Conservation (phyloP, 2,888 invertebrate species). For the Volucella inflata region DNA sequence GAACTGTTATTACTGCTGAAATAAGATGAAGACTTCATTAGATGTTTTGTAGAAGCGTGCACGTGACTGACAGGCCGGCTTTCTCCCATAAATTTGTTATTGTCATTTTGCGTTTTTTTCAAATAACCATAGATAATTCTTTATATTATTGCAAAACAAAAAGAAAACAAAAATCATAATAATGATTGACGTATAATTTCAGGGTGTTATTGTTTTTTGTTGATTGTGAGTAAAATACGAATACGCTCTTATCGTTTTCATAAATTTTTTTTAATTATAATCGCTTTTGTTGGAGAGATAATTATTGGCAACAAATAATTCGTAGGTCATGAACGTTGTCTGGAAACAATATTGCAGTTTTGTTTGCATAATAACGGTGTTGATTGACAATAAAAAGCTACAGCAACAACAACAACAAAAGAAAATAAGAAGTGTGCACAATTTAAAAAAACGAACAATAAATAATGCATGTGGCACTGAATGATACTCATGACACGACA, state of each 20-base stretch:
- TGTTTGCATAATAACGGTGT: constrained; percentile 35
- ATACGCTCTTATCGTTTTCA: constrained; percentile 6
- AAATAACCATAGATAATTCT: not conserved
- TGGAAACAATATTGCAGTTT: constrained; percentile 17
- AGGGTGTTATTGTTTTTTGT: constrained; percentile 38
- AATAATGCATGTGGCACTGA: constrained; percentile 41
- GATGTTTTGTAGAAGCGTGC: constrained; percentile 2
- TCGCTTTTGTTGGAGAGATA: constrained; percentile 12
- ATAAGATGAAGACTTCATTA: not conserved
- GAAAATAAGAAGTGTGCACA: constrained; percentile 10
- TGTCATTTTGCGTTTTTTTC: not conserved
- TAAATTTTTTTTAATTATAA: constrained; percentile 7
- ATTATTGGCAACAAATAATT: constrained; percentile 7
- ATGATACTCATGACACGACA: constrained; percentile 6
- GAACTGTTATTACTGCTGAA: constrained; percentile 27
- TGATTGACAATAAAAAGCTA: not conserved
- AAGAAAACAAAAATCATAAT: not conserved
- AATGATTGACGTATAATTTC: constrained; percentile 37
- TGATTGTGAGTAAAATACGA: constrained; percentile 35
- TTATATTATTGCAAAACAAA: not conserved
- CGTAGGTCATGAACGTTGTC: constrained; percentile 58
- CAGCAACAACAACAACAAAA: not conserved
- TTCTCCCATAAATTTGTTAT: constrained; percentile 38
- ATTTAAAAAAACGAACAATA: not conserved
- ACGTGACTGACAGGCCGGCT: constrained; percentile 26